phyloP scores from a whole-genome alignment of 2,113 vertebrate genomes.

The Mesembrinibis cayennensis region DNA sequence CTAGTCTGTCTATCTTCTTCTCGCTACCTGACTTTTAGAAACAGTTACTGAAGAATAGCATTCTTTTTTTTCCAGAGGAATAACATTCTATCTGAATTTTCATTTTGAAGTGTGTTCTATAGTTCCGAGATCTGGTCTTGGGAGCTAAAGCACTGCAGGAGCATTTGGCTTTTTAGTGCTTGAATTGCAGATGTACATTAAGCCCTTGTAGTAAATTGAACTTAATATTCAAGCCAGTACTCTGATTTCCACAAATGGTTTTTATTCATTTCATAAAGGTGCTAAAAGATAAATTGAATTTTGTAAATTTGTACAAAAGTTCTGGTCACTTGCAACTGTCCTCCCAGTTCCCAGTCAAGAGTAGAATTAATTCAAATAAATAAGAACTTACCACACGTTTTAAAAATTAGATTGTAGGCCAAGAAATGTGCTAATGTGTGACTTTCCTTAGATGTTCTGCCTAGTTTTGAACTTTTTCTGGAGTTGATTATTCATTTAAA shows the following conservation, averaged over 20 bases:
- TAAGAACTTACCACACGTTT: neutral
- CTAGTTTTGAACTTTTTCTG: neutral
- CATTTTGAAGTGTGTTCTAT: neutral
- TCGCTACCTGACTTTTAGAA: neutral
- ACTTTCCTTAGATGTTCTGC: neutral
- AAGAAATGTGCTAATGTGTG: neutral
- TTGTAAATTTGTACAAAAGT: neutral
- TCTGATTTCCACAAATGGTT: neutral
- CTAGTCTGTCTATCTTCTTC: neutral
- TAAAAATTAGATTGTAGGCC: neutral
- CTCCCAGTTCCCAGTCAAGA: neutral
- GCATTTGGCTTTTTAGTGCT: neutral
- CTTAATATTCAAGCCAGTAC: neutral
- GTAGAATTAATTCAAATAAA: neutral
- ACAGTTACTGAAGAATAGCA: neutral
- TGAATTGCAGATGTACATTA: neutral
- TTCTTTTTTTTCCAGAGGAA: neutral
- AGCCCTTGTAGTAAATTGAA: neutral
- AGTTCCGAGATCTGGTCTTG: neutral
- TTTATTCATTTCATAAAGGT: neutral
- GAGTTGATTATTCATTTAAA: neutral
- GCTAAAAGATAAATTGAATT: neutral
- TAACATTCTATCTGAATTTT: neutral
- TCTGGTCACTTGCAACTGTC: neutral
- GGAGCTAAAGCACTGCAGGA: neutral